phyloP scores from a whole-genome alignment of 2,113 vertebrate genomes.

The Ailuropoda melanoleuca region DNA sequence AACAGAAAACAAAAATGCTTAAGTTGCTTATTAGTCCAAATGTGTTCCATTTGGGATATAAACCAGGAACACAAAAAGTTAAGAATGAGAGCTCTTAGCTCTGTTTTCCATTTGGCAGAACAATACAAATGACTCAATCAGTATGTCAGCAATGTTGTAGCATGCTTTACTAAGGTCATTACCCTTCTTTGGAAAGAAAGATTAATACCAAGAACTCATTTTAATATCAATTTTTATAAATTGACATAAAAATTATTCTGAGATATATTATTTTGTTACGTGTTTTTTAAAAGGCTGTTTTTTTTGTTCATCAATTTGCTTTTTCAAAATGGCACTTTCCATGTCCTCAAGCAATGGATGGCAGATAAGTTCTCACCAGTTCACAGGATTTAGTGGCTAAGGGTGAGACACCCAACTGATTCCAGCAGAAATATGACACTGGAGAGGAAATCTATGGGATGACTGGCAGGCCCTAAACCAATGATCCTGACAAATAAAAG shows the following conservation, averaged over 20 bases:
- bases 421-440: neutral
- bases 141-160: neutral
- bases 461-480: neutral
- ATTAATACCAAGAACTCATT: neutral
- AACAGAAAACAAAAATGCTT: slow-evolving; percentile 12
- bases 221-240: neutral
- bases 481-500: neutral
- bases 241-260: neutral
- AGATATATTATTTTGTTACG: neutral
- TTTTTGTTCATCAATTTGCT: neutral
- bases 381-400: neutral
- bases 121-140: neutral
- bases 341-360: neutral
- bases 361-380: neutral
- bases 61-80: neutral
- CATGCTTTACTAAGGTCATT: neutral
- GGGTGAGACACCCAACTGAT: neutral
- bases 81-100: neutral
- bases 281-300: neutral
- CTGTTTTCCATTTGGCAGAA: neutral
- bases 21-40: neutral
- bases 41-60: neutral
- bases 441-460: neutral
- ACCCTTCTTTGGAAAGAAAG: neutral
- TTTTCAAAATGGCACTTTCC: neutral